Percentiles rank a stretch among this genome's conserved stretches.
Evolutionary conservation across 2,888 invertebrate genomes (phyloP).

Genomic region (Lottia scabra): DNA sequence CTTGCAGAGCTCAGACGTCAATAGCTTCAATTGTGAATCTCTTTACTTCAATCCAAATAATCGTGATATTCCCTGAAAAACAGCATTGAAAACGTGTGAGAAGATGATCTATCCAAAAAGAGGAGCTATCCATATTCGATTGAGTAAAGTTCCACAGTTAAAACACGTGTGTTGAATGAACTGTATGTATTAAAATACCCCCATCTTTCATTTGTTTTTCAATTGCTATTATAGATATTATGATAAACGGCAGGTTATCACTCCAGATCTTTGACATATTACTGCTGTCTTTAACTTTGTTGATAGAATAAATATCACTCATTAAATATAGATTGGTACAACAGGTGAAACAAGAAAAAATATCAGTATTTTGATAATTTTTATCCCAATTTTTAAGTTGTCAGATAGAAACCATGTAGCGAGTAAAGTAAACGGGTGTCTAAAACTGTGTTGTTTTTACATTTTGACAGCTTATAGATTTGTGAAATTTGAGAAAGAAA

Average conservation of each 20-base stretch:
- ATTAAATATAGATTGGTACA: neutral
- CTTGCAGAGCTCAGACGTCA: too few species aligned
- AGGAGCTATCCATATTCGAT: too few species aligned
- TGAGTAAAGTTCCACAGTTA: too few species aligned
- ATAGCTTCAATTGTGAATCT: too few species aligned
- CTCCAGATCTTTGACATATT: neutral
- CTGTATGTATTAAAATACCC: neutral
- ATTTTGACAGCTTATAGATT: neutral
- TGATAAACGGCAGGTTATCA: neutral
- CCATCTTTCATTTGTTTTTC: neutral
- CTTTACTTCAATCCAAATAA: too few species aligned
- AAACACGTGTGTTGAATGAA: too few species aligned
- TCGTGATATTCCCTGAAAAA: too few species aligned
- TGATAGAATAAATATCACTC: neutral
- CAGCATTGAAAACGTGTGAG: too few species aligned
- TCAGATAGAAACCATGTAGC: conserved; percentile 3
- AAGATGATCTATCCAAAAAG: too few species aligned
- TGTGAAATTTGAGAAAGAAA: neutral
- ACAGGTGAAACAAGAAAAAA: conserved; percentile 1
- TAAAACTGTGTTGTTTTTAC: neutral
- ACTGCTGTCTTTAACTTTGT: conserved; percentile 1
- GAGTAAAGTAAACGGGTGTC: neutral
- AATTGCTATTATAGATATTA: neutral
- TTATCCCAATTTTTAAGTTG: conserved; percentile 1
- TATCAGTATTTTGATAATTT: neutral